Evolutionary conservation across 2,113 vertebrate genomes (phyloP).

Genomic region (Thalassoma bifasciatum): DNA sequence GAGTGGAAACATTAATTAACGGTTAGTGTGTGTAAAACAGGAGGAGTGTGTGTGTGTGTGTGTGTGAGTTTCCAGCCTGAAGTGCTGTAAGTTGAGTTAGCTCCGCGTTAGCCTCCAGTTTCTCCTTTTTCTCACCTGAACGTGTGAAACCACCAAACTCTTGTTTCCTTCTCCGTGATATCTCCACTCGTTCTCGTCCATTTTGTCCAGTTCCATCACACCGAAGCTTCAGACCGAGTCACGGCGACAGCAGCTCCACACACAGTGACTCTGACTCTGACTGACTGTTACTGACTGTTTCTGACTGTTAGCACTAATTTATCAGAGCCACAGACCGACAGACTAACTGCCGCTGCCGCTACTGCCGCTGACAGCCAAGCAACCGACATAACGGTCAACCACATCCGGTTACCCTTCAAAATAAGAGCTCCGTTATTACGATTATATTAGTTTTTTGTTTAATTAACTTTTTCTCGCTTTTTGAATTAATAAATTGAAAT

Average conservation of each 20-base stretch:
- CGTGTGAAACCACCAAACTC: conserved; percentile 94
- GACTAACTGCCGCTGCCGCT: neutral
- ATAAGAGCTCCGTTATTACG: too few species aligned
- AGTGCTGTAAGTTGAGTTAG: conserved; percentile 31
- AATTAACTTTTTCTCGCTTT: too few species aligned
- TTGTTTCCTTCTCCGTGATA: conserved; percentile 98
- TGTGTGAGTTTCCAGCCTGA: too few species aligned
- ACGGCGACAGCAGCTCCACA: neutral
- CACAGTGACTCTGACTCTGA: neutral
- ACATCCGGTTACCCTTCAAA: conserved; percentile 28
- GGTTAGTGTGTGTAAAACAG: neutral
- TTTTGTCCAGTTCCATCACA: conserved; percentile 94
- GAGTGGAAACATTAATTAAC: neutral
- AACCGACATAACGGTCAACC: neutral
- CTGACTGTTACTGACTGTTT: too few species aligned
- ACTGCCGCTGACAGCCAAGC: neutral
- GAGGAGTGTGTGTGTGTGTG: too few species aligned
- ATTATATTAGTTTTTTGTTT: too few species aligned
- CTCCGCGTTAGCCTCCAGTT: conserved; percentile 44
- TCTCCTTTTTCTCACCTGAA: conserved; percentile 91
- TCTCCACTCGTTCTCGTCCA: conserved; percentile 97
- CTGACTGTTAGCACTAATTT: conserved; percentile 6
- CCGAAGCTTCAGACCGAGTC: conserved; percentile 11
- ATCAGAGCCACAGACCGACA: neutral
- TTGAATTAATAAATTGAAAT: too few species aligned